Evolutionary conservation across 2,113 vertebrate genomes (phyloP), one percentile per base, ranked within the genome.

Genomic region (Nannobrachium achirus): DNA sequence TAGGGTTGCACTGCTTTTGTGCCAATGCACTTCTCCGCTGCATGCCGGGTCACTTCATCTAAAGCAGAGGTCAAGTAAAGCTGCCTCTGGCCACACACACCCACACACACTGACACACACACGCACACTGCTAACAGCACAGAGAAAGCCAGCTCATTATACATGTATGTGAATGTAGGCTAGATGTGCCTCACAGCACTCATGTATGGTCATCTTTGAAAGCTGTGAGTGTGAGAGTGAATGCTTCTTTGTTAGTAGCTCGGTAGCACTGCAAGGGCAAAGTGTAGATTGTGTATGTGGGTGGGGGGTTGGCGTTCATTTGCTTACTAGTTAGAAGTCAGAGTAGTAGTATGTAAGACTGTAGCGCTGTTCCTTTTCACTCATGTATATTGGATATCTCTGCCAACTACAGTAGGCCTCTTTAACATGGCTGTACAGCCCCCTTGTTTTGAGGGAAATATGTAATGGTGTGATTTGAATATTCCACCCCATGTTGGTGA

Each of bases 201-300:
- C 44, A 74, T 78, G 71, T 83, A 69, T 71, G 75, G 68, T 75
- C 64, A 52, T 79, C 64, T 83, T 56, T 82, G 71, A 72, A 75
- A 61, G 82, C 69, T 61, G 71, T 63, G 69, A 45, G 59, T 41
- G 49, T 19, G 41, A 38, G 55, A 70, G 50, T 82, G 71, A 85
- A 82, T 77, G 75, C 66, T 56, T 76, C 77, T 86, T 82, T 85
- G 79, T 85, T 39, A 51, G 65, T 7, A 11, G 71, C 71, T 86
- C 59, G 73, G 60, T 13, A 65, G 72, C 51, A 63, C 56, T 55
- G 75, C 2, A 33, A 63, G 66, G 56, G 33, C 50, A 63, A 51
- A 78, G 46, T 72, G 76, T 77, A 71, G 70, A 60, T 74, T 62
- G 66, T 0, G 11, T 48, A 48, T 41, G 52, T 46, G 71, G 50